These are phyloP conservation scores for Camelus dromedarius DNA, from an alignment of 2,113 vertebrate genomes.

Conservation along the genomic window DNA sequence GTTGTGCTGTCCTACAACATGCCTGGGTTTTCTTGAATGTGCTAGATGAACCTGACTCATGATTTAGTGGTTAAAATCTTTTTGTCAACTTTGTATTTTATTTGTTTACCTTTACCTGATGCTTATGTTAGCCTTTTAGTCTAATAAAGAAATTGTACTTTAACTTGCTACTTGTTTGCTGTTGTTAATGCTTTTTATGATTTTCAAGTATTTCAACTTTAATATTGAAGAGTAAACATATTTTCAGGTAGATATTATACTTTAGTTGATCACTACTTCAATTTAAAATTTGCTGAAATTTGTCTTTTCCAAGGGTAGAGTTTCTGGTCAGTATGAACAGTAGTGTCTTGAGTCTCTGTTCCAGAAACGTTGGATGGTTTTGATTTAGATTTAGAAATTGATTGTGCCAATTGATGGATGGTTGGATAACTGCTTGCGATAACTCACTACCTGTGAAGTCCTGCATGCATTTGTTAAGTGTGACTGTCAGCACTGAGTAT, in stretches of 20 bases:
- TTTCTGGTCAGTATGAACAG: slow-evolving; percentile 43
- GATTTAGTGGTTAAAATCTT: slow-evolving; percentile 1
- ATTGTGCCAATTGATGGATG: background rate
- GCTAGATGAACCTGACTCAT: background rate
- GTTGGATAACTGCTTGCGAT: background rate
- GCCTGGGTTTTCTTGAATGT: slow-evolving; percentile 32
- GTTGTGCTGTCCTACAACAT: background rate
- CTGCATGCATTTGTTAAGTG: background rate
- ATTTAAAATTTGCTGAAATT: slow-evolving; percentile 46
- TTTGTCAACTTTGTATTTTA: slow-evolving; percentile 9
- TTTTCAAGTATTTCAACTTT: slow-evolving; percentile 39
- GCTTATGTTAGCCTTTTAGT: background rate
- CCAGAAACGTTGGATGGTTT: background rate
- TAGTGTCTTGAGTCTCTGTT: background rate
- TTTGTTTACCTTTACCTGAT: slow-evolving; percentile 37
- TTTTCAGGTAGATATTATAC: slow-evolving; percentile 26
- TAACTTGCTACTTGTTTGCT: background rate
- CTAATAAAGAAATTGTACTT: background rate
- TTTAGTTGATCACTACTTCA: background rate
- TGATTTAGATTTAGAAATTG: background rate
- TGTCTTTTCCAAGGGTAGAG: background rate
- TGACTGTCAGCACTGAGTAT: background rate
- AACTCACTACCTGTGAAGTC: background rate
- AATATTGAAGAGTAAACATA: background rate
- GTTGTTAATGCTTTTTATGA: background rate